Evolutionary conservation across 2,113 vertebrate species (phyloP), one percentile per base, ranked within the genome.

Genomic region (Tamias sibiricus): DNA sequence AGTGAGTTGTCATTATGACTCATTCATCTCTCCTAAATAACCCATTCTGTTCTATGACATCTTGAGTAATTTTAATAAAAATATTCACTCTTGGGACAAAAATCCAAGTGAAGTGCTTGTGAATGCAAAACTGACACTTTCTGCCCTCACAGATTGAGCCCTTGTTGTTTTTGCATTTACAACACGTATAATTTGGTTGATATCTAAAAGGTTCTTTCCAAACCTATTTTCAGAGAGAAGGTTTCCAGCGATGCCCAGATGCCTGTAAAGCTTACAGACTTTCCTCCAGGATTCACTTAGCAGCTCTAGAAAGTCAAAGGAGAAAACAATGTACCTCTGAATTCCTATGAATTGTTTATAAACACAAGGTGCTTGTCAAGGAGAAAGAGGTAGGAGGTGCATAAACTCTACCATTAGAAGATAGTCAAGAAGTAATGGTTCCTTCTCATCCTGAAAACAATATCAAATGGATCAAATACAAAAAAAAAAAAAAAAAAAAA

Each of bases 51-150:
- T 85, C 68, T 69, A 2, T 74, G 66, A 69, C 37, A 83, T 94
- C 92, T 82, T 44, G 59, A 87, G 66, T 82, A 37, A 57, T 59
- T 90, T 92, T 57, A 81, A 72, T 71, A 82, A 77, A 94, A 59
- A 42, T 74, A 37, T 69, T 96, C 22, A 30, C 35, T 92, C 40
- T 28, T 6, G 14, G 35, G 68, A 79, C 20, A 42, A 35, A 87
- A 95, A 77, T 94, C 32, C 32, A 35, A 92, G 28, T 52, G 47
- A 88, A 88, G 64, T 84, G 28, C 79, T 89, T 84, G n/a, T 87
- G 30, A 82, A 57, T 75, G 10, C 59, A 77, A 84, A n/a, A 2
- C 17, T 47, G 75, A 72, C 2, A 30, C 3, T 68, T 64, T 88
- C 14, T 49, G 17, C 26, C 16, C 2, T 40, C 52, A 72, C 76